phyloP scores from a whole-genome alignment of 1,140 invertebrate genomes.

The Diplogasteroides magnus region DNA sequence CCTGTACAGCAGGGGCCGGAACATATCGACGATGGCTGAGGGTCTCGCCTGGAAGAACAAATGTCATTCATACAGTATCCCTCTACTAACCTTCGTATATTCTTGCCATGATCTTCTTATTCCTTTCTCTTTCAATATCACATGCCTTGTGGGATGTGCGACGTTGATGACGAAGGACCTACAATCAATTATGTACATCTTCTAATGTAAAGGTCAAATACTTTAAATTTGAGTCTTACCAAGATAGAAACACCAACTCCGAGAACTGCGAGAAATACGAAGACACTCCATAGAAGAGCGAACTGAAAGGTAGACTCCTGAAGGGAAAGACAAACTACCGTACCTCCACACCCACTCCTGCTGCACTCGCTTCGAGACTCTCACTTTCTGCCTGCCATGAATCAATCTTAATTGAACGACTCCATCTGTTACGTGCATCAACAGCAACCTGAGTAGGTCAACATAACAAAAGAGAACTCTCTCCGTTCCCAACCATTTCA shows the following conservation, averaged over 20 bases:
- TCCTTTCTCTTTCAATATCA: not conserved
- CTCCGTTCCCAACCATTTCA: too few species aligned
- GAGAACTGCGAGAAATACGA: not conserved
- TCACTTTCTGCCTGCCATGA: not conserved
- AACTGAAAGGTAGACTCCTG: not conserved
- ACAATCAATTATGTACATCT: not conserved
- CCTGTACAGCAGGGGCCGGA: not conserved
- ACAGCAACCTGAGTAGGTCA: too few species aligned
- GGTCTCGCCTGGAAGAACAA: not conserved
- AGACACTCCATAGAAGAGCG: not conserved
- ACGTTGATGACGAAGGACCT: not conserved
- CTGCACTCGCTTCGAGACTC: not conserved
- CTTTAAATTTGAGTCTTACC: not conserved
- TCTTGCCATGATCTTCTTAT: too few species aligned
- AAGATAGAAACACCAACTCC: not conserved
- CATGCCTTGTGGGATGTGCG: not conserved
- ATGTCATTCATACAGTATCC: too few species aligned
- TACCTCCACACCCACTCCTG: not conserved
- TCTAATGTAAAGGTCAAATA: too few species aligned
- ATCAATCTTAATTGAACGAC: not conserved
- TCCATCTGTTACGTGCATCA: not conserved
- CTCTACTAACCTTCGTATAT: too few species aligned
- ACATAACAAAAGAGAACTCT: too few species aligned
- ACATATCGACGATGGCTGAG: not conserved
- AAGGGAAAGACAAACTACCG: too few species aligned